These are phyloP conservation scores for Selene dorsalis DNA, from an alignment of 2,797 vertebrate species.

Conservation along the genomic window DNA sequence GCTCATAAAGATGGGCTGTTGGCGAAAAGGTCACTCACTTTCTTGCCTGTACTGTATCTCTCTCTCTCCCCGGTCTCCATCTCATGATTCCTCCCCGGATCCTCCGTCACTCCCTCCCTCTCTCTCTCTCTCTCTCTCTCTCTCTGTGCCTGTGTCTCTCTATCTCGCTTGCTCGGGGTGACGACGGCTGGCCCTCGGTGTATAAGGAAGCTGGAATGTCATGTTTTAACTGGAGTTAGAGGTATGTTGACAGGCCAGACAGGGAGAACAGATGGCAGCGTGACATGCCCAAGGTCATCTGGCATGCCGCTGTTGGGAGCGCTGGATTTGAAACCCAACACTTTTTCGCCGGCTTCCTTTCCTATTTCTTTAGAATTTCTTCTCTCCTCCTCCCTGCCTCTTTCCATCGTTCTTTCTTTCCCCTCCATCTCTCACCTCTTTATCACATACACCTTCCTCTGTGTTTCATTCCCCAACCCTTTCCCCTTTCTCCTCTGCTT, in stretches of 20 bases:
- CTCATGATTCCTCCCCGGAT: slow-evolving; percentile 46
- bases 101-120: slow-evolving; percentile 34
- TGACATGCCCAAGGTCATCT: slow-evolving; percentile 88
- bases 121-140: slow-evolving; percentile 22
- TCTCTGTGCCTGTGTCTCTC: slow-evolving; percentile 40
- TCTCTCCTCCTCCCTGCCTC: neutral
- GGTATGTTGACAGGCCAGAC: slow-evolving; percentile 85
- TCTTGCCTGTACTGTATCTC: slow-evolving; percentile 50
- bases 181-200: slow-evolving; percentile 76
- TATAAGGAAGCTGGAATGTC: slow-evolving; percentile 81
- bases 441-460: slow-evolving; percentile 38
- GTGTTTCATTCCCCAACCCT: slow-evolving; percentile 36
- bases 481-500: slow-evolving; percentile 38
- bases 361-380: slow-evolving; percentile 57
- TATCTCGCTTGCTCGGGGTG: slow-evolving; percentile 60
- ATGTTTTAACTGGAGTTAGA: slow-evolving; percentile 82
- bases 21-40: slow-evolving; percentile 82
- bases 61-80: slow-evolving; percentile 18
- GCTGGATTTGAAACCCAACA: slow-evolving; percentile 83
- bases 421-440: slow-evolving; percentile 46
- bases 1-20: slow-evolving; percentile 78
- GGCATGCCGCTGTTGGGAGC: slow-evolving; percentile 79
- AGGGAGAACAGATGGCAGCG: slow-evolving; percentile 86
- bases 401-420: slow-evolving; percentile 40
- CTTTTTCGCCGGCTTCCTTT: slow-evolving; percentile 62